Evolutionary conservation across 2,888 invertebrate species (phyloP).

Genomic region (Cynaeus angustus): DNA sequence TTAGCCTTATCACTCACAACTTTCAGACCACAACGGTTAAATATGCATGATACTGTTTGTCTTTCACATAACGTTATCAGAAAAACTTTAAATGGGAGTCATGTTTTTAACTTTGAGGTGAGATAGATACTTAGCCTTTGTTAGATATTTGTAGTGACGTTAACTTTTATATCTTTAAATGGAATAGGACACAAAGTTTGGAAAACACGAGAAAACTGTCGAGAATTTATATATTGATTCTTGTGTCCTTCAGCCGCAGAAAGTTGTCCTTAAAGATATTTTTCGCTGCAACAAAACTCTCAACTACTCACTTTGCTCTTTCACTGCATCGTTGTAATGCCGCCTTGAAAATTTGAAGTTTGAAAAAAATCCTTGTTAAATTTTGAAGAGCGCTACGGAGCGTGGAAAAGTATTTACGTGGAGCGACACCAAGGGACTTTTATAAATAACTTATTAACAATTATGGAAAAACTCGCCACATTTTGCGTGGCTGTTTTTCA

Average conservation of each 20-base stretch:
- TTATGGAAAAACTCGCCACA: constrained; percentile 13
- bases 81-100: constrained; percentile 10
- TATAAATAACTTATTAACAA: constrained; percentile 27
- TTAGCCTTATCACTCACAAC: constrained; percentile 10
- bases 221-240: constrained; percentile 4
- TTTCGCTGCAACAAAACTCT: constrained; percentile 1
- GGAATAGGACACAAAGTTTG: no score
- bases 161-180: no score
- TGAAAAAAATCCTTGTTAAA: constrained; percentile 13
- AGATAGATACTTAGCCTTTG: background rate
- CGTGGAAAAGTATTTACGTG: constrained; percentile 9
- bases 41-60: constrained; percentile 32
- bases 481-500: background rate
- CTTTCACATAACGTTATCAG: constrained; percentile 21
- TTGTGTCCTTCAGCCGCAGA: constrained; percentile 5
- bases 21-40: constrained; percentile 29
- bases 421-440: background rate
- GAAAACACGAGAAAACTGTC: background rate
- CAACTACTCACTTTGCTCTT: background rate
- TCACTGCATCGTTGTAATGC: background rate
- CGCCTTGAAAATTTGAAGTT: background rate
- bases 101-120: constrained; percentile 14
- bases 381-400: constrained; percentile 1
- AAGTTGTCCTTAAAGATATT: constrained; percentile 2
- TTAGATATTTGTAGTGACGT: no score